Evolutionary conservation across 2,888 invertebrate species (phyloP), one percentile per base, ranked within the genome.

Genomic region (Caenorhabditis japonica): DNA sequence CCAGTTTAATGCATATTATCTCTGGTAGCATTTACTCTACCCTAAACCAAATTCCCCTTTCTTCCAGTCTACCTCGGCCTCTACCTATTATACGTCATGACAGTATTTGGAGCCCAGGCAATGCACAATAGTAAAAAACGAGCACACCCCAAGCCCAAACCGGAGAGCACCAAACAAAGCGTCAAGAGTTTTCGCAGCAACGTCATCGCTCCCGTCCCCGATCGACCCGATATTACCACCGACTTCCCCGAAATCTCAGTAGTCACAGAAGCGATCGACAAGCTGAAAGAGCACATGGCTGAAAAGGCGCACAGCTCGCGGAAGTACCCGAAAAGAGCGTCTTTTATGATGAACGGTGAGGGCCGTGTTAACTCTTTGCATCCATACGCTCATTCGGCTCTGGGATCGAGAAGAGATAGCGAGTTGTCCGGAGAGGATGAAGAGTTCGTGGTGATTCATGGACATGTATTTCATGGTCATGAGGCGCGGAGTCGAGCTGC

Each of bases 31-130:
- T n/a, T n/a, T n/a, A n/a, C n/a, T n/a, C n/a, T n/a, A n/a, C n/a
- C 10, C 10, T 30, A 5, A 30, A 30, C 30, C 10, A 30, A 30
- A 30, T 30, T 10, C 13, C 19, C n/a, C n/a, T n/a, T n/a, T n/a
- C n/a, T 77, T 78, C 49, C 64, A 77, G 90, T 89, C 60, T 89
- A 90, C 62, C 85, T 91, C 21, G 70, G 85, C 2, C 82, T 90
- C 27, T 91, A 90, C 79, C 62, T 88, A n/a, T 47, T 89, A 1
- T 90, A 90, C 80, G 90, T 90, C 74, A 60, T 85, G 23, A 88
- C 89, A 12, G 91, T 91, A 5, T 84, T 91, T 21, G 74, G 88
- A 12, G 89, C 89, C 8, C 83, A 86, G 43, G 62, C 70, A 13
- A 17, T 75, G 7, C 60, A 79, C 21, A 66, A 66, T 51, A 62